These are phyloP conservation scores for Mayetiola destructor DNA, from an alignment of 2,888 invertebrate genomes.

Conservation along the genomic window DNA sequence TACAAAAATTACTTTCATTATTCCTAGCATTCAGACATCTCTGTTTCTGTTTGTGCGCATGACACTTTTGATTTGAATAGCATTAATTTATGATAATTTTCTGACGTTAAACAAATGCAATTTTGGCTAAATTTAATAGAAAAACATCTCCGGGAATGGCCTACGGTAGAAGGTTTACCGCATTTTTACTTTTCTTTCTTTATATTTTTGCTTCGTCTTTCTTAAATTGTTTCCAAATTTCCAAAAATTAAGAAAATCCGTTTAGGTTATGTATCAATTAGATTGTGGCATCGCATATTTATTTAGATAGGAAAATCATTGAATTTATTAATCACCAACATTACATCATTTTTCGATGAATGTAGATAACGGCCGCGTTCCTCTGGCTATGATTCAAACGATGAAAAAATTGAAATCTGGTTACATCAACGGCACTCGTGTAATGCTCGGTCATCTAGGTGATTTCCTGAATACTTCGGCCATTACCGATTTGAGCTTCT, in stretches of 20 bases:
- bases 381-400: slow-evolving; percentile 89
- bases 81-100: background rate
- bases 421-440: slow-evolving; percentile 96
- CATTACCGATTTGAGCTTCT: slow-evolving; percentile 89
- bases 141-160: no score
- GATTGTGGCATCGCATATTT: background rate
- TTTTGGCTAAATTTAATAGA: no score
- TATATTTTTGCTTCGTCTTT: no score
- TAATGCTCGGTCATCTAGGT: slow-evolving; percentile 83
- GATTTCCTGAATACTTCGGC: slow-evolving; percentile 97
- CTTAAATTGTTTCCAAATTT: no score
- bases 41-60: background rate
- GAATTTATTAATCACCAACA: background rate
- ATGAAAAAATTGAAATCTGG: slow-evolving; percentile 97
- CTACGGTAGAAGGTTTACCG: no score
- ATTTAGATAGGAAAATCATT: background rate
- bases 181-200: no score
- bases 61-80: background rate
- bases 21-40: no score
- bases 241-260: no score
- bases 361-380: slow-evolving; percentile 72
- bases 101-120: background rate
- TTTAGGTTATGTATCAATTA: background rate
- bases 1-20: background rate
- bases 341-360: no score